These are phyloP conservation scores for Cacoxenus indagator DNA, from an alignment of 2,888 invertebrate species.

Conservation along the genomic window DNA sequence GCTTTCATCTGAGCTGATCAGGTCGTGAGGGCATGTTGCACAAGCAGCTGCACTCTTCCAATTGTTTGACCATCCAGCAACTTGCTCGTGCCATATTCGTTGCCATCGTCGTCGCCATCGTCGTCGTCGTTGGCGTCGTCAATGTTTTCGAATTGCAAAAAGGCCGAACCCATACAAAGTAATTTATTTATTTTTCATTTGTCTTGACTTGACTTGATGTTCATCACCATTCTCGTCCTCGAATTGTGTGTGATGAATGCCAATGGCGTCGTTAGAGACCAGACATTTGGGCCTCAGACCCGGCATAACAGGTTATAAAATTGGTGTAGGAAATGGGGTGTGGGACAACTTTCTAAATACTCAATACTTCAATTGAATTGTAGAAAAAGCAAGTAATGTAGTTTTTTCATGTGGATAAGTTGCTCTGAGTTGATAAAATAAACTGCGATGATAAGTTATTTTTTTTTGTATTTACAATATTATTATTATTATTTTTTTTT, in stretches of 20 bases:
- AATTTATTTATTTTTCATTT: constrained; percentile 65
- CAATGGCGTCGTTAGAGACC: constrained; percentile 37
- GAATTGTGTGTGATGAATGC: constrained; percentile 53
- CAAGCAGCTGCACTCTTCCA: constrained; percentile 19
- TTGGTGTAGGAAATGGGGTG: neutral
- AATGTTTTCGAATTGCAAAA: constrained; percentile 60
- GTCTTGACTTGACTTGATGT: constrained; percentile 56
- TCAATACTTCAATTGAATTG: constrained; percentile 8
- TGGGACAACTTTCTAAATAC: constrained; percentile 12
- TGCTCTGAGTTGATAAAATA: no score
- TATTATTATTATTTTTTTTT: no score
- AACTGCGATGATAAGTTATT: no score
- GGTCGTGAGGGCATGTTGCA: constrained; percentile 10
- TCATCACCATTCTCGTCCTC: constrained; percentile 30
- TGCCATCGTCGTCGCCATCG: neutral
- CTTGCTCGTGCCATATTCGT: neutral
- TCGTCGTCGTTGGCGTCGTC: constrained; percentile 29
- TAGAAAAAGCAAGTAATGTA: no score
- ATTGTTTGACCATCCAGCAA: constrained; percentile 44
- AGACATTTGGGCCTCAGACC: no score
- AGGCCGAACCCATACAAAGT: constrained; percentile 54
- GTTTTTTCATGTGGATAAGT: no score
- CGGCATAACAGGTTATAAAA: no score
- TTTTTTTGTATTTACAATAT: no score
- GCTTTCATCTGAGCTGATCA: neutral